Percentiles rank a stretch among this genome's conserved stretches.
Evolutionary conservation across 2,113 vertebrate species (phyloP).

Genomic region (Myocastor coypus): DNA sequence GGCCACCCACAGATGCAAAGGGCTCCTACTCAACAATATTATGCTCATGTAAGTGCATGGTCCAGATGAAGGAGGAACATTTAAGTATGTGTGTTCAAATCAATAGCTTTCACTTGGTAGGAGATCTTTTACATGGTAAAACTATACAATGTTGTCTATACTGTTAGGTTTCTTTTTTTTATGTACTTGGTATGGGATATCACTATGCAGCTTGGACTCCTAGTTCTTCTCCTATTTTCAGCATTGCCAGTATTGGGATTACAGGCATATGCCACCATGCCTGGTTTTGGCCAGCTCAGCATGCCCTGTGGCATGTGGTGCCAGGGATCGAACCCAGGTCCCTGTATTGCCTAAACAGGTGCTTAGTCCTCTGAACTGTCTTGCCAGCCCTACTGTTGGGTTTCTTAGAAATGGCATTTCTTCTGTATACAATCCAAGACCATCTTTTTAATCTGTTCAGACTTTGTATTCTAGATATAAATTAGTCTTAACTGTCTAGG

Average conservation of each 20-base stretch:
- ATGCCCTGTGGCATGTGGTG: too few relatives aligned
- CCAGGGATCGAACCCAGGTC: too few relatives aligned
- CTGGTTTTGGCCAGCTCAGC: too few relatives aligned
- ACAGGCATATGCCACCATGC: too few relatives aligned
- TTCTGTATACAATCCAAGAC: background rate
- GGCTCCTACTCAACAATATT: slow-evolving; percentile 86
- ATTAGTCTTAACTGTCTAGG: slow-evolving; percentile 11
- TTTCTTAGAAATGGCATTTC: background rate
- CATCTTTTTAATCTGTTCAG: background rate
- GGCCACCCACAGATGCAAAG: slow-evolving; percentile 83
- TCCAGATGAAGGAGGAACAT: background rate
- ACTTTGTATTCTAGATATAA: slow-evolving; percentile 5
- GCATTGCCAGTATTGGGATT: too few relatives aligned
- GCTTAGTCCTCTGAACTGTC: too few relatives aligned
- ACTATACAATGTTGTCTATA: background rate
- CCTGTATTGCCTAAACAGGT: too few relatives aligned
- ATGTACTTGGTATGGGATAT: too few relatives aligned
- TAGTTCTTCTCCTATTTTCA: too few relatives aligned
- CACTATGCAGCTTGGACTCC: too few relatives aligned
- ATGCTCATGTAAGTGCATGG: slow-evolving; percentile 85
- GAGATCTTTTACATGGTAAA: slow-evolving; percentile 12
- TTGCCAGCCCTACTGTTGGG: too few relatives aligned
- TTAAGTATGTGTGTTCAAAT: background rate
- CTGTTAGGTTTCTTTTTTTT: background rate
- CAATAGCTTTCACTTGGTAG: background rate